These are phyloP conservation scores for Myanophis thanlyinensis DNA, from an alignment of 2,113 vertebrate genomes.

Conservation along the genomic window DNA sequence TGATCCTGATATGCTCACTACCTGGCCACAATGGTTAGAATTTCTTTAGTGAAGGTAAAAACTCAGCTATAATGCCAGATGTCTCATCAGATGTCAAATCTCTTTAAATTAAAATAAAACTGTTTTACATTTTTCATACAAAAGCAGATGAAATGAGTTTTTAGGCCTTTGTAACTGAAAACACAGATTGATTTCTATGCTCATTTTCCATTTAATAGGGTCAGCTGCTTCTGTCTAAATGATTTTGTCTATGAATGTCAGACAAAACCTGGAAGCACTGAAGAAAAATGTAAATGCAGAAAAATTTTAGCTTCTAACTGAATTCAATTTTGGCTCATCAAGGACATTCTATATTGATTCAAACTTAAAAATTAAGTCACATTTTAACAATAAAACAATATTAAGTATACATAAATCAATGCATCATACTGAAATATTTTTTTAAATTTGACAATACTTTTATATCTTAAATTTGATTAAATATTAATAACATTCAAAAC, in stretches of 20 bases:
- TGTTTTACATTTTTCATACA: constrained; percentile 6
- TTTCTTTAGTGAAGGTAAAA: constrained; percentile 6
- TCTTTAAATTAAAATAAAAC: constrained; percentile 12
- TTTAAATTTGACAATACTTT: background rate
- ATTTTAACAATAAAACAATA: background rate
- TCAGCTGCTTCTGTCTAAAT: constrained; percentile 21
- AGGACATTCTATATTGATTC: background rate
- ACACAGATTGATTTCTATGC: background rate
- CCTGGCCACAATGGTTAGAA: background rate
- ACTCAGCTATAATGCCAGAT: background rate
- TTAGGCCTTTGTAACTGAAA: background rate
- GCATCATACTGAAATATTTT: background rate
- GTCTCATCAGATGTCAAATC: background rate
- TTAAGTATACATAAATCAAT: background rate
- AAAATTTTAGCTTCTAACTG: background rate
- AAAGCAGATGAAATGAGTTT: background rate
- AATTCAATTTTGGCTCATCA: background rate
- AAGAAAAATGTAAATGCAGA: constrained; percentile 10
- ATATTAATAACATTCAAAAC: constrained; percentile 18
- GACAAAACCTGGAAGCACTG: constrained; percentile 19
- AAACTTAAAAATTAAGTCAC: background rate
- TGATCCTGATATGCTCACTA: background rate
- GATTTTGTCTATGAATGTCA: constrained; percentile 14
- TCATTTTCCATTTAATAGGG: background rate
- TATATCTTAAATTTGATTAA: constrained; percentile 9